Evolutionary conservation across 2,888 invertebrate species (phyloP).

Genomic region (Hermaeophaga mercurialis): DNA sequence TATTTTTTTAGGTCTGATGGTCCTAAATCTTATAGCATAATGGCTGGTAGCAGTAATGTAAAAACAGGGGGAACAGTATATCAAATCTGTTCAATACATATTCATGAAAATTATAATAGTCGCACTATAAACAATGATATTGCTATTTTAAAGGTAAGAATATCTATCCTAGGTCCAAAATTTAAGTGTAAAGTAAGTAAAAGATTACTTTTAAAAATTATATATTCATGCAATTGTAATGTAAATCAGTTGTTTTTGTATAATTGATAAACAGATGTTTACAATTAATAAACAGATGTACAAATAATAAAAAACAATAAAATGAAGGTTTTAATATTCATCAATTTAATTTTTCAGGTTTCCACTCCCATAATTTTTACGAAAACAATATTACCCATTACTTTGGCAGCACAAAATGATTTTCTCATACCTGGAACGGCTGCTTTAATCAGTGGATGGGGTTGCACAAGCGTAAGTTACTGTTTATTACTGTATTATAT

Average conservation of each 20-base stretch:
- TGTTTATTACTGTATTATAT: too few species aligned
- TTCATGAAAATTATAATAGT: conserved; percentile 22
- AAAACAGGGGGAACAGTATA: conserved; percentile 18
- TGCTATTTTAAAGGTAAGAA: conserved; percentile 34
- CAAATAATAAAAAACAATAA: too few species aligned
- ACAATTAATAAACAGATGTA: too few species aligned
- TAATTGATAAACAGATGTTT: too few species aligned
- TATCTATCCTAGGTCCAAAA: too few species aligned
- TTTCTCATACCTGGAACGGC: conserved; percentile 15
- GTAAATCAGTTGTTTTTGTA: too few species aligned
- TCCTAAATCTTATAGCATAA: too few species aligned
- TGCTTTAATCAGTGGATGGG: conserved; percentile 36
- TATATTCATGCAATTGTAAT: too few species aligned
- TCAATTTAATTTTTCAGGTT: conserved; percentile 33
- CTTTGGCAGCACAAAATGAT: conserved; percentile 24
- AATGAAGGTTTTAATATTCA: too few species aligned
- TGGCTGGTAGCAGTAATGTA: conserved; percentile 28
- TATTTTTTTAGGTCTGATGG: too few species aligned
- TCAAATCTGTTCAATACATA: conserved; percentile 18
- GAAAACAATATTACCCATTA: conserved; percentile 26
- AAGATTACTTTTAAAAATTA: too few species aligned
- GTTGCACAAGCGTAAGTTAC: conserved; percentile 22
- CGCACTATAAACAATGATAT: conserved; percentile 34
- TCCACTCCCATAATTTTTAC: conserved; percentile 22
- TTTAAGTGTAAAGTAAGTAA: too few species aligned